phyloP scores from a whole-genome alignment of 2,888 invertebrate species.

The Psococerastis gibbosa region DNA sequence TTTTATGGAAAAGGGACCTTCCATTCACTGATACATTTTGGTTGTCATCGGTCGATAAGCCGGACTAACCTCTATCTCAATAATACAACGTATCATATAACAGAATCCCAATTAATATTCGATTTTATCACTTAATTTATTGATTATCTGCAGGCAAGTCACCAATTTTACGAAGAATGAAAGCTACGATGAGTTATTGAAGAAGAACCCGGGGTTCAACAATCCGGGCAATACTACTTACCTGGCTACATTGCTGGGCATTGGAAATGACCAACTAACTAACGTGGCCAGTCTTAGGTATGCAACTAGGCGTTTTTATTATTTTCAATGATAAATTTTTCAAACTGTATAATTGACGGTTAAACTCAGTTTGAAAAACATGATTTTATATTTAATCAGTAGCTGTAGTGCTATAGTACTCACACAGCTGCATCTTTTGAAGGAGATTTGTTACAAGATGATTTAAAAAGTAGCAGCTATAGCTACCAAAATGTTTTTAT shows the following conservation, averaged over 20 bases:
- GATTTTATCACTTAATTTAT: conserved; percentile 17
- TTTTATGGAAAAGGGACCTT: too few relatives aligned
- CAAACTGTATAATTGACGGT: too few relatives aligned
- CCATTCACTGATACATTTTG: too few relatives aligned
- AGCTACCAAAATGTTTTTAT: conserved; percentile 15
- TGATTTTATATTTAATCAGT: neutral
- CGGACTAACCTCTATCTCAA: too few relatives aligned
- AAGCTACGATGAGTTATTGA: conserved; percentile 61
- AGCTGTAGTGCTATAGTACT: neutral
- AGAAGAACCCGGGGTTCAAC: conserved; percentile 68
- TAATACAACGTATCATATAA: too few relatives aligned
- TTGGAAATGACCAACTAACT: conserved; percentile 46
- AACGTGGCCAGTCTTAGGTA: conserved; percentile 53
- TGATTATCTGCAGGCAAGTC: conserved; percentile 43
- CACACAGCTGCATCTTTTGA: neutral
- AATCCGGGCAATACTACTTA: conserved; percentile 77
- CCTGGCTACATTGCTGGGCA: conserved; percentile 54
- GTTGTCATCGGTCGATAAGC: too few relatives aligned
- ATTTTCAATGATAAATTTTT: too few relatives aligned
- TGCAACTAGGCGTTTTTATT: too few relatives aligned
- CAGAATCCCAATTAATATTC: too few relatives aligned
- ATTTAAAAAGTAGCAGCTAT: too few relatives aligned
- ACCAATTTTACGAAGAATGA: conserved; percentile 38
- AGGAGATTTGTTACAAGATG: too few relatives aligned
- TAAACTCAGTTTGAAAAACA: too few relatives aligned